phyloP scores from a whole-genome alignment of 53 echinoderm and acorn worm genomes.

The Stichopus horrens region DNA sequence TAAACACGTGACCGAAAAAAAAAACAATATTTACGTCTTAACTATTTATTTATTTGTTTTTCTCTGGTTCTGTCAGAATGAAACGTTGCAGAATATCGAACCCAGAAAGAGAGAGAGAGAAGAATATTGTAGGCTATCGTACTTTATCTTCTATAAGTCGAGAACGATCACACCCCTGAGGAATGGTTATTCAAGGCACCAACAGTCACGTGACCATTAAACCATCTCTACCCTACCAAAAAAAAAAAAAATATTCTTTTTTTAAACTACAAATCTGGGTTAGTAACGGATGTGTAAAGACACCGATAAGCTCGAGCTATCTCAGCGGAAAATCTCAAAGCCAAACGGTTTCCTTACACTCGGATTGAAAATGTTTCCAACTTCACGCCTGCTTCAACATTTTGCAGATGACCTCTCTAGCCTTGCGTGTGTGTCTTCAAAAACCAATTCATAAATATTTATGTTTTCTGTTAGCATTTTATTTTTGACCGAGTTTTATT shows the following conservation, averaged over 20 bases:
- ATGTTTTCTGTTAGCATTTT: too few species aligned
- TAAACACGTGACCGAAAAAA: too few species aligned
- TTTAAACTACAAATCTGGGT: too few species aligned
- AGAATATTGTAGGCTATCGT: not conserved
- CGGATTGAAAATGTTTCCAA: not conserved
- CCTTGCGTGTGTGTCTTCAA: too few species aligned
- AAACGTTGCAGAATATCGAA: not conserved
- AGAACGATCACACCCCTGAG: not conserved
- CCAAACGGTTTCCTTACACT: not conserved
- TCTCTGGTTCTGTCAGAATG: too few species aligned
- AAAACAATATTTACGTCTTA: too few species aligned
- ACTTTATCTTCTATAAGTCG: not conserved
- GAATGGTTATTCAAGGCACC: conserved; percentile 9
- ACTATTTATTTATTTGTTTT: too few species aligned
- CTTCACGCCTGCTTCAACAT: too few species aligned
- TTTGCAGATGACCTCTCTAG: too few species aligned
- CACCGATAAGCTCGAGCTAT: not conserved
- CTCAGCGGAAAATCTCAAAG: not conserved
- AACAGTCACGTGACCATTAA: not conserved
- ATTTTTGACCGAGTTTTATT: too few species aligned
- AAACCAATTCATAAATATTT: too few species aligned
- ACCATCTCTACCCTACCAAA: not conserved
- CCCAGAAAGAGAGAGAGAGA: not conserved
- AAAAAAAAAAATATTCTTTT: not conserved
- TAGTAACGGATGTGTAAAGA: too few species aligned